Evolutionary conservation across 2,888 invertebrate species (phyloP), one percentile per base, ranked within the genome.

Genomic region (Holacanthella duospinosa): DNA sequence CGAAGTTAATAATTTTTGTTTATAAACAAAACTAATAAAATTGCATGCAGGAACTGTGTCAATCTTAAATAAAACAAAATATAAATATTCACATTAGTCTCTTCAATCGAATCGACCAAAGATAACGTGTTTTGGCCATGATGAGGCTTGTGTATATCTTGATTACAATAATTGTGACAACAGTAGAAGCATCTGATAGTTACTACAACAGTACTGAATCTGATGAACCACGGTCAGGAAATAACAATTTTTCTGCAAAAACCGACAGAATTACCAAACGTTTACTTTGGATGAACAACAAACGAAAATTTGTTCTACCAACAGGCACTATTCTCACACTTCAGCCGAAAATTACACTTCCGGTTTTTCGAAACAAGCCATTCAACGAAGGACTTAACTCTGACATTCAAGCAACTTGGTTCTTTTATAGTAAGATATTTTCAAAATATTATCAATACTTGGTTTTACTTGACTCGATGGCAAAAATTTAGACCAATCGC

Each of bases 391-490:
- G 70, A 12, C 60, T 71, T 16, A 68, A 70, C 27, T 67, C 69
- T 0, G 69, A 72, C 44, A 62, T 72, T 43, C 64, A 65, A 27
- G 59, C 62, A 19, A 53, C 64, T 25, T 67, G 65, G 69, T 29
- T 29, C n/a, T 66, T 71, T 55, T 71, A 70, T 65, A 60, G 71
- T 71, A 64, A 70, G 66, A 57, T 24, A 19, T 19, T 29, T 43
- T 3, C 4, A 3, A 12, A 16, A 29, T 25, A 36, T 21, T 19
- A 9, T 12, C 6, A 56, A 53, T 19, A 53, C 6, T n/a, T n/a
- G 6, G 16, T 53, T 53, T 16, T 19, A 53, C 21, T 19, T 54
- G 12, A 19, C 21, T 24, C 21, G 9, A 24, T 19, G 9, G 54
- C 9, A 16, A 12, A 19, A 19, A 54, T 54, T 12, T 19, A 24